Conservation (phyloP, 2,797 vertebrate species). For the Myotis daubentonii region DNA sequence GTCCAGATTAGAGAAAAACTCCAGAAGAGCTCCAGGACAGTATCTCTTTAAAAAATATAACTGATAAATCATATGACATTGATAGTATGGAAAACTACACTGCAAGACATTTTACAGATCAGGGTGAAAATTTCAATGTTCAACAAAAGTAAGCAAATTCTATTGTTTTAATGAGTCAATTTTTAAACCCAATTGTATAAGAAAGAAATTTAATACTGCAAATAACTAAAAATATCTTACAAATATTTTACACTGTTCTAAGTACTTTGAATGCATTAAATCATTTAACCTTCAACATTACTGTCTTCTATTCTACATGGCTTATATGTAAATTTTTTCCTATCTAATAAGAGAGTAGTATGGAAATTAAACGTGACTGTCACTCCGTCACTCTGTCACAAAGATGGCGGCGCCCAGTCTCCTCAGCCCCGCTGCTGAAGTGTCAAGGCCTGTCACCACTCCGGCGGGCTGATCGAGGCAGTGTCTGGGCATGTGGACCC, state of each 20-base stretch:
- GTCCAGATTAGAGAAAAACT: neutral
- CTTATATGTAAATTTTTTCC: neutral
- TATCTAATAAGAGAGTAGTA: too few relatives aligned
- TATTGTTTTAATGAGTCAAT: neutral
- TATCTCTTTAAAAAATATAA: neutral
- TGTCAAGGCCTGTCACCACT: too few relatives aligned
- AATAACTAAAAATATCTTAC: neutral
- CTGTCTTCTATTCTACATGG: neutral
- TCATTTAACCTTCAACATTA: neutral
- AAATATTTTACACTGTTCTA: neutral
- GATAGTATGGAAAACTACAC: neutral
- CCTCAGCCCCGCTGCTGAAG: too few relatives aligned
- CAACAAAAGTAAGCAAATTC: slow-evolving; percentile 20
- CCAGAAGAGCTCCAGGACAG: neutral
- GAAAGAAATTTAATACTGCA: slow-evolving; percentile 28
- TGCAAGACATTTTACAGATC: neutral
- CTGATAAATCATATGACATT: neutral
- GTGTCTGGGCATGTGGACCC: too few relatives aligned
- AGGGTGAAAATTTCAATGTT: neutral
- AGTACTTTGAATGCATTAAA: neutral
- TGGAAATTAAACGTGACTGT: too few relatives aligned
- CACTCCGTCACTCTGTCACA: too few relatives aligned
- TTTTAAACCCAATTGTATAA: neutral
- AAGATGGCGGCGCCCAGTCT: too few relatives aligned
- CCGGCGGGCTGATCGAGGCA: too few relatives aligned